These are phyloP conservation scores for Noturus placidus DNA, from an alignment of 2,113 vertebrate species.

Conservation along the genomic window DNA sequence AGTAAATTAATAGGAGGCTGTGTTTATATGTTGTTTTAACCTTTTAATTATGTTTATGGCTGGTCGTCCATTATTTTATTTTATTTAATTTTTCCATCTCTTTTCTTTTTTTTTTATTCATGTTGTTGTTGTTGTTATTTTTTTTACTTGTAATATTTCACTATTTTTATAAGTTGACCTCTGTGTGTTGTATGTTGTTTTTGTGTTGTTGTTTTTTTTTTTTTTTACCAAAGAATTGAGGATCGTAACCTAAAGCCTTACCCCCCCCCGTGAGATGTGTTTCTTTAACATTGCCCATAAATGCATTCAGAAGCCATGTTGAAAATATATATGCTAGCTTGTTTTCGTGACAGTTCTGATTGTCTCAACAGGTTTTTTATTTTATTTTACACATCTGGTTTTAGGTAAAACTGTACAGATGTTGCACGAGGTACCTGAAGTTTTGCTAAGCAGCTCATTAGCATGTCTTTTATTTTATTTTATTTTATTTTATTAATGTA, in stretches of 20 bases:
- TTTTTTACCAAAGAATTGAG: background rate
- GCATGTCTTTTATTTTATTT: background rate
- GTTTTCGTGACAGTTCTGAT: slow-evolving; percentile 15
- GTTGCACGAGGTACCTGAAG: background rate
- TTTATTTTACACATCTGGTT: background rate
- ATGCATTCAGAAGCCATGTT: slow-evolving; percentile 21
- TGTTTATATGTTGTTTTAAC: background rate
- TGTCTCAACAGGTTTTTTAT: background rate
- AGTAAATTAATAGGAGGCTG: slow-evolving; percentile 2
- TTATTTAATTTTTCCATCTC: background rate
- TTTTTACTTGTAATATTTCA: slow-evolving; percentile 7
- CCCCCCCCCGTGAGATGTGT: background rate
- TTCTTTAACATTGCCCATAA: slow-evolving; percentile 6
- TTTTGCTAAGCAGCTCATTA: slow-evolving; percentile 6
- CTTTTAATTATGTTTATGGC: background rate
- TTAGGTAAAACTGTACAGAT: background rate
- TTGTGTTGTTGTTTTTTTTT: background rate
- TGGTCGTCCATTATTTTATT: background rate
- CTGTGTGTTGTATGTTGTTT: background rate
- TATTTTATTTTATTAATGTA: background rate
- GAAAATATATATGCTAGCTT: slow-evolving; percentile 5
- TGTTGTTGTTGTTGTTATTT: background rate
- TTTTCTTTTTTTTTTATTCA: background rate
- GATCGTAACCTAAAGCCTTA: background rate
- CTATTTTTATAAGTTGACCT: slow-evolving; percentile 21